Conservation (phyloP, 2,797 vertebrate species). For the Protonibea diacanthus region DNA sequence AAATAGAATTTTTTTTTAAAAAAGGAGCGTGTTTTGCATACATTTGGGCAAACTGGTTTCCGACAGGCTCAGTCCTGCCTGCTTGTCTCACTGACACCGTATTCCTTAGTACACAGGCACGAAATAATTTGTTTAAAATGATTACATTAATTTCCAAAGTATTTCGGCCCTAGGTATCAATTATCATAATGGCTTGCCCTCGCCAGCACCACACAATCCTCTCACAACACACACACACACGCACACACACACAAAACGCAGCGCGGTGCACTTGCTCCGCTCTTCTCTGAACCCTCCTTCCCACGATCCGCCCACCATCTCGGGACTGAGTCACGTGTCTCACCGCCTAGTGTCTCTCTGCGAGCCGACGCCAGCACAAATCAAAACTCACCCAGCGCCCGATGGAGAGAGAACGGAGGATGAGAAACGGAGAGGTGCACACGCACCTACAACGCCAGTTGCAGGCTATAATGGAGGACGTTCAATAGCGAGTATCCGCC, state of each 20-base stretch:
- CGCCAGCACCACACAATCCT: conserved; percentile 37
- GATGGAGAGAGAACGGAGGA: conserved; percentile 53
- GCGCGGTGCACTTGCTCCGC: conserved; percentile 75
- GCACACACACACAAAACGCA: conserved; percentile 34
- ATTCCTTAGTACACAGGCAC: conserved; percentile 1
- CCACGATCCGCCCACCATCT: conserved; percentile 82
- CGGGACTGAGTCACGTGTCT: conserved; percentile 83
- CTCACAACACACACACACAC: conserved; percentile 16
- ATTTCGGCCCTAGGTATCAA: conserved; percentile 55
- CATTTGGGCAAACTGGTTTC: conserved; percentile 18
- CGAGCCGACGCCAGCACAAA: conserved; percentile 72
- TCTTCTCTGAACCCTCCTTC: conserved; percentile 76
- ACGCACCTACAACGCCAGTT: conserved; percentile 15
- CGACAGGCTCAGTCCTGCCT: neutral
- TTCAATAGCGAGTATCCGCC: conserved; percentile 20
- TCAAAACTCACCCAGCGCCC: conserved; percentile 79
- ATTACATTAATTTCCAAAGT: conserved; percentile 52
- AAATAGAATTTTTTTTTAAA: neutral
- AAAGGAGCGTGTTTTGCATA: neutral
- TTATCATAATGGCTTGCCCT: conserved; percentile 65
- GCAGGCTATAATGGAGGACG: conserved; percentile 25
- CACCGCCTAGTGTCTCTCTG: conserved; percentile 74
- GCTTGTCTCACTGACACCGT: conserved; percentile 11
- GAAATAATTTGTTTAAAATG: conserved; percentile 48
- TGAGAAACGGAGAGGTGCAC: conserved; percentile 46